phyloP scores from a whole-genome alignment of 1,140 invertebrate species.

The Macrotrachela quadricornifera region DNA sequence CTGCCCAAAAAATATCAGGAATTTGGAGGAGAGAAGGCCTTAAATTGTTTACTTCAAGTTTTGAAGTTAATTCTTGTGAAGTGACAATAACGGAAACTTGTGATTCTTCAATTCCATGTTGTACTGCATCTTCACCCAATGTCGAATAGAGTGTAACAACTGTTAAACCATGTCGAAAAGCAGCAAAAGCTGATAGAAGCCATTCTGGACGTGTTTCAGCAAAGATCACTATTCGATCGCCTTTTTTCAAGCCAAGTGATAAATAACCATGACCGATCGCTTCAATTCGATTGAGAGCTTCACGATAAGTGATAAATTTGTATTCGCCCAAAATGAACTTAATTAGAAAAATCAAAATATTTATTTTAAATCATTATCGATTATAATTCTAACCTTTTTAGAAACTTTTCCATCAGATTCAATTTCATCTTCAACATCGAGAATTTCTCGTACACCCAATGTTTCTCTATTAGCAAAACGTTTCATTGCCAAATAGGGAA shows the following conservation, averaged over 20 bases:
- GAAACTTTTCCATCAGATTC: constrained; percentile 80
- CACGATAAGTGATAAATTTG: constrained; percentile 61
- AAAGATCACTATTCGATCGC: constrained; percentile 68
- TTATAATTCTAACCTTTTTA: constrained; percentile 86
- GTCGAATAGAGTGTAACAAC: constrained; percentile 91
- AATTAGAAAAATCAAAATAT: too few species aligned
- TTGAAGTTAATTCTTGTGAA: too few species aligned
- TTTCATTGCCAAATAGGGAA: too few species aligned
- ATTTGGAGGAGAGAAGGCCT: too few species aligned
- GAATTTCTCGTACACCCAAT: constrained; percentile 62
- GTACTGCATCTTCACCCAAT: constrained; percentile 67
- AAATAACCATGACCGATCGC: constrained; percentile 42
- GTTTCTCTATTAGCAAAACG: too few species aligned
- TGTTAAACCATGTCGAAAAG: constrained; percentile 72
- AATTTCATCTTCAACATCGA: constrained; percentile 73
- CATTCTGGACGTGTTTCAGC: constrained; percentile 90
- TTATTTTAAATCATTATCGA: too few species aligned
- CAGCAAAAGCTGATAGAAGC: constrained; percentile 76
- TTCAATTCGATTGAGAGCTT: constrained; percentile 49
- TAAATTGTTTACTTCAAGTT: too few species aligned
- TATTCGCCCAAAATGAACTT: constrained; percentile 45
- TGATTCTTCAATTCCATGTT: too few species aligned
- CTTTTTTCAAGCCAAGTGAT: constrained; percentile 37
- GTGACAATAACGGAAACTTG: too few species aligned
- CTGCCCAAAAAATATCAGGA: too few species aligned